These are phyloP conservation scores for Myocastor coypus DNA, from an alignment of 2,113 vertebrate genomes.

Conservation along the genomic window DNA sequence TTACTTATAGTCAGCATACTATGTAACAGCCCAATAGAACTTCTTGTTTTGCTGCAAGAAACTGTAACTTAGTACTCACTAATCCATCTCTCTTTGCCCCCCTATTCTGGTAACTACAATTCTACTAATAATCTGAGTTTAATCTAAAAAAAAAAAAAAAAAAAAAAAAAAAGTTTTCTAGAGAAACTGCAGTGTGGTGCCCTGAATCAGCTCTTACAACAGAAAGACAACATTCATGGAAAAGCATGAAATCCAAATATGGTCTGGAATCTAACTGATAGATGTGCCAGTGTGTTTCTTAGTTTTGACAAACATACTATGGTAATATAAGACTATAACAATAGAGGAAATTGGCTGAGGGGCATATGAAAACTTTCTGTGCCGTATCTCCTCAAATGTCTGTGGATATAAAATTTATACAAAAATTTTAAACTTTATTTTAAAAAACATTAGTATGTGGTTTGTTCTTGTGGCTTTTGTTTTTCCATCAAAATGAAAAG, in stretches of 20 bases:
- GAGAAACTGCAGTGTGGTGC: neutral
- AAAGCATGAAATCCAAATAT: neutral
- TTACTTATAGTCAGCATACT: neutral
- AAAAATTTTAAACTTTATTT: conserved; percentile 15
- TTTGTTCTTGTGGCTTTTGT: neutral
- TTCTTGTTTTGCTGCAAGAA: neutral
- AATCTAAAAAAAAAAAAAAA: neutral
- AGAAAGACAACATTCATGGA: neutral
- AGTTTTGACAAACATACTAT: neutral
- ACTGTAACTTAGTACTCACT: neutral
- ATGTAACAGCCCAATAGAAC: neutral
- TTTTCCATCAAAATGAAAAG: conserved; percentile 21
- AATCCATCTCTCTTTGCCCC: neutral
- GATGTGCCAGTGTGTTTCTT: neutral
- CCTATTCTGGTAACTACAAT: neutral
- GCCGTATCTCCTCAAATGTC: neutral
- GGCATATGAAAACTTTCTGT: neutral
- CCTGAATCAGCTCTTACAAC: neutral
- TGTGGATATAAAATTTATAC: neutral
- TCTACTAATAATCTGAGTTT: neutral
- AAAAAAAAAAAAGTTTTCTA: neutral
- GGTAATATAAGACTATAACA: neutral
- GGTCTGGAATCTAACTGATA: neutral
- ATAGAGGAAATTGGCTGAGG: neutral
- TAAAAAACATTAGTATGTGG: neutral